These are phyloP conservation scores for Spialia ferax DNA, from an alignment of 2,888 invertebrate genomes.

Conservation along the genomic window DNA sequence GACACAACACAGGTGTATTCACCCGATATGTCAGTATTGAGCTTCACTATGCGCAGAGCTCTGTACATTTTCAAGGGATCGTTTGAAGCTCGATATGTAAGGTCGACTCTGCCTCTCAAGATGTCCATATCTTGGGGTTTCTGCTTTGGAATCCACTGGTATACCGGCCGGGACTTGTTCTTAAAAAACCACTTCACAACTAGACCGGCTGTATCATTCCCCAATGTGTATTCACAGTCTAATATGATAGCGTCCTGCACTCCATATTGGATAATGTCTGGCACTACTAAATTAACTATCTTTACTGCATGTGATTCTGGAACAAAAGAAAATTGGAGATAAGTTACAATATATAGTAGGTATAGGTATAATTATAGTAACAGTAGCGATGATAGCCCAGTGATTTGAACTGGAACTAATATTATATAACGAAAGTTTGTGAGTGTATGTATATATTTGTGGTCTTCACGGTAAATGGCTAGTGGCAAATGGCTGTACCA, in stretches of 20 bases:
- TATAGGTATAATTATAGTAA: no score
- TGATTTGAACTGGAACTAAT: no score
- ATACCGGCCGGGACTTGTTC: constrained; percentile 89
- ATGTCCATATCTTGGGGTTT: constrained; percentile 89
- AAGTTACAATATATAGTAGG: no score
- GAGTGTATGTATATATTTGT: no score
- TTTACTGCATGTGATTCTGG: constrained; percentile 86
- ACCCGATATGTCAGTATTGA: constrained; percentile 90
- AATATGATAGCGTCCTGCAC: constrained; percentile 88
- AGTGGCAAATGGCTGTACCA: no score
- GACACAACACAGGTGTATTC: constrained; percentile 92
- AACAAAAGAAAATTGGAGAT: no score
- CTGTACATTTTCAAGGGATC: constrained; percentile 90
- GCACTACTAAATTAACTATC: constrained; percentile 88
- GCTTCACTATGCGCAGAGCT: constrained; percentile 90
- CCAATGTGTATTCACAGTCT: constrained; percentile 91
- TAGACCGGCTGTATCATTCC: constrained; percentile 88
- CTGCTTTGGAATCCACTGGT: constrained; percentile 92
- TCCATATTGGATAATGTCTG: constrained; percentile 88
- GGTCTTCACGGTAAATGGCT: no score
- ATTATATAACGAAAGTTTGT: no score
- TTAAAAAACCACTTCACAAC: constrained; percentile 93
- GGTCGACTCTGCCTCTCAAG: constrained; percentile 85
- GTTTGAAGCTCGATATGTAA: constrained; percentile 88
- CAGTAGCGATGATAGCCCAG: no score